Conservation (phyloP, 1,140 invertebrate species). For the Heliconius hewitsoni region DNA sequence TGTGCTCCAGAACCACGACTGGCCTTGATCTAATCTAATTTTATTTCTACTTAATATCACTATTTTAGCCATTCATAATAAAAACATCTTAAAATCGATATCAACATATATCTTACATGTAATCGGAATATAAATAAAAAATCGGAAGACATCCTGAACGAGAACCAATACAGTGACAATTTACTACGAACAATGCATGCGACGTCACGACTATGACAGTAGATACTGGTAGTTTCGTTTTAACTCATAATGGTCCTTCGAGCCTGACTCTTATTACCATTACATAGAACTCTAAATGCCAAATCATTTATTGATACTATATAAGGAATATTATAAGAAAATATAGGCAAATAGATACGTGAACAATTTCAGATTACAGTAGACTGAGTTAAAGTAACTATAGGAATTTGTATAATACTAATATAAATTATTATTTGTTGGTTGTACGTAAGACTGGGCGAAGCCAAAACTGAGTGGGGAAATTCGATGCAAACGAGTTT, state of each 20-base stretch:
- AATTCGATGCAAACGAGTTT: neutral
- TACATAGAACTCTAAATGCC: neutral
- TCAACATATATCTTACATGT: neutral
- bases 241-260: neutral
- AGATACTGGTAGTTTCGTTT: neutral
- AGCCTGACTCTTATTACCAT: neutral
- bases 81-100: neutral
- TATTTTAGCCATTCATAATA: too few species aligned
- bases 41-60: too few species aligned
- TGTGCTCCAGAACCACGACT: too few species aligned
- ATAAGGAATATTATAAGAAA: conserved; percentile 32
- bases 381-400: conserved; percentile 10
- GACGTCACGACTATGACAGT: conserved; percentile 43
- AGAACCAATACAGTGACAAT: conserved; percentile 41
- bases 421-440: neutral
- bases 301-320: neutral
- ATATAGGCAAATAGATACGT: conserved; percentile 48
- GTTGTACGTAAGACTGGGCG: neutral
- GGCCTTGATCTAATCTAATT: too few species aligned
- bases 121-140: conserved; percentile 30
- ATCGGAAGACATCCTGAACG: conserved; percentile 40
- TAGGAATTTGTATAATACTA: neutral
- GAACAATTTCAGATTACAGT: conserved; percentile 45
- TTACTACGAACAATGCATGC: conserved; percentile 45
- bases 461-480: neutral